phyloP scores from a whole-genome alignment of 92 coral and sea anemone species.

The Siderastrea radians region DNA sequence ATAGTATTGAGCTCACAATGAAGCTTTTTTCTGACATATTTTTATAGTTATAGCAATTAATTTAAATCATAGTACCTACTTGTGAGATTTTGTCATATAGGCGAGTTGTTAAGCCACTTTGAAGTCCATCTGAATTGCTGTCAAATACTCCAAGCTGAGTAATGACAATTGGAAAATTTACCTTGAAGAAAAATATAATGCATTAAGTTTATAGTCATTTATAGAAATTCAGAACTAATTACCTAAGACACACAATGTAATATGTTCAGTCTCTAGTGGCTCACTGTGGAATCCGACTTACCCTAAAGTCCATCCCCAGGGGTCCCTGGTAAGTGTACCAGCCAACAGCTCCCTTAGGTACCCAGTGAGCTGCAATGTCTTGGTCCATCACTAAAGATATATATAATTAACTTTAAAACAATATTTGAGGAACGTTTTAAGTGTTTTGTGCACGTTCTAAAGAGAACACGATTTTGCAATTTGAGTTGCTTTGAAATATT shows the following conservation, averaged over 20 bases:
- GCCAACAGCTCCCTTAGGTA: conserved; percentile 73
- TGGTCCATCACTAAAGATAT: conserved; percentile 64
- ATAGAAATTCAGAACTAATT: neutral
- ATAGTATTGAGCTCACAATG: no score
- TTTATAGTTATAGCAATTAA: neutral
- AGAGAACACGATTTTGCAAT: no score
- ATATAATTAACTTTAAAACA: neutral
- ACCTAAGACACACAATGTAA: neutral
- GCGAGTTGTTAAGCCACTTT: conserved; percentile 65
- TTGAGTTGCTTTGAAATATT: no score
- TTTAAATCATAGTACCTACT: conserved; percentile 39
- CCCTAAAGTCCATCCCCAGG: conserved; percentile 98
- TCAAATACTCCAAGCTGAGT: conserved; percentile 94
- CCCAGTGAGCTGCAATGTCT: conserved; percentile 82
- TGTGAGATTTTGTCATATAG: conserved; percentile 85
- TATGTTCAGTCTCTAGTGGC: neutral
- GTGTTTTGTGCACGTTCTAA: no score
- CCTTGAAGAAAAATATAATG: conserved; percentile 52
- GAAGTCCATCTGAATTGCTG: conserved; percentile 83
- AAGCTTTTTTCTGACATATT: neutral
- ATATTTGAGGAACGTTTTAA: no score
- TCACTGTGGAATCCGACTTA: conserved; percentile 4
- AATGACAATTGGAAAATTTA: conserved; percentile 87
- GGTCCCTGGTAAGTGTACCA: conserved; percentile 76
- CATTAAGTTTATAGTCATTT: neutral